These are phyloP conservation scores for Diadumene lineata DNA, from an alignment of 92 coral and sea anemone genomes.

Conservation along the genomic window DNA sequence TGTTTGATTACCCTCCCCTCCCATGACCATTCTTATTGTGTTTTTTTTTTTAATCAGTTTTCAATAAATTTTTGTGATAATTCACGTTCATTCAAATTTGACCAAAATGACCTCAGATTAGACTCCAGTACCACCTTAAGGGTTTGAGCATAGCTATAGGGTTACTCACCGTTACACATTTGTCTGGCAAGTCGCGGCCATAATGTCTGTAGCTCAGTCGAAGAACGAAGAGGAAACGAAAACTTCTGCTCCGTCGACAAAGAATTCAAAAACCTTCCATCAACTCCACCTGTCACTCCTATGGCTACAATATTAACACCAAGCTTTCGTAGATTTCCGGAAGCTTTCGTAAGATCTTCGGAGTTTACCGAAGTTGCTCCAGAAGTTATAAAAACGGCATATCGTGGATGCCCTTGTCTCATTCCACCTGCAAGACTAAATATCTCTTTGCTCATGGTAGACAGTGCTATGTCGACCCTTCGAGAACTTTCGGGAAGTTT, in stretches of 20 bases:
- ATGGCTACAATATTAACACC: constrained; percentile 42
- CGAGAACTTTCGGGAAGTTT: constrained; percentile 26
- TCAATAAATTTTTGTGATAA: too few species aligned
- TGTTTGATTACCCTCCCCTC: too few species aligned
- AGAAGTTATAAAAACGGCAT: constrained; percentile 46
- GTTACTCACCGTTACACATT: constrained; percentile 47
- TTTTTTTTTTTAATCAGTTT: too few species aligned
- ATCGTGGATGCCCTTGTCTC: constrained; percentile 71
- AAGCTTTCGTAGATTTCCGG: constrained; percentile 28
- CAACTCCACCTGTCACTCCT: constrained; percentile 20
- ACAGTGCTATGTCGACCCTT: constrained; percentile 53
- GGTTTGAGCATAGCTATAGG: neutral
- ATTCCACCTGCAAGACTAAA: constrained; percentile 78
- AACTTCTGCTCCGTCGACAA: constrained; percentile 28
- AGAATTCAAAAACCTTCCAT: constrained; percentile 7
- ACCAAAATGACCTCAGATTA: too few species aligned
- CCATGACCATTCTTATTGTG: too few species aligned
- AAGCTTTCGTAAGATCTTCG: constrained; percentile 34
- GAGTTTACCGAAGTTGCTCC: constrained; percentile 38
- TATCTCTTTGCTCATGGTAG: constrained; percentile 27
- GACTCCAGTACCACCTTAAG: too few species aligned
- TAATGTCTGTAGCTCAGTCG: constrained; percentile 27
- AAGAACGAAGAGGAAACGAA: constrained; percentile 33
- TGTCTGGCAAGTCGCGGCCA: constrained; percentile 28
- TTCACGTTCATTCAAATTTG: too few species aligned